These are phyloP conservation scores for Operophtera brumata DNA, from an alignment of 2,888 invertebrate genomes.

Conservation along the genomic window DNA sequence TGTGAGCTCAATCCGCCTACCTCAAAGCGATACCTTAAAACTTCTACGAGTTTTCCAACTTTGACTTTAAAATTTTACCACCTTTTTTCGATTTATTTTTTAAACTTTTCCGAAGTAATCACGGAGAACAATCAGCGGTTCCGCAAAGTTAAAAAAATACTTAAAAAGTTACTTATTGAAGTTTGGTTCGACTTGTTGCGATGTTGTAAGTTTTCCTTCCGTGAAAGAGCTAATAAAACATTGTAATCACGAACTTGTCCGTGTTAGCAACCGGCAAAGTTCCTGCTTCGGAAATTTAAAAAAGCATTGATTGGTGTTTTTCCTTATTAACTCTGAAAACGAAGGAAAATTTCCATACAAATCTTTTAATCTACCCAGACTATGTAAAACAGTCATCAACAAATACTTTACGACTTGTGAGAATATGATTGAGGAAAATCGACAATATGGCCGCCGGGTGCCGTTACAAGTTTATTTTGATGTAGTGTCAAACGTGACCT, in stretches of 20 bases:
- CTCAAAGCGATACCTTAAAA: constrained; percentile 9
- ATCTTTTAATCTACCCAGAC: no score
- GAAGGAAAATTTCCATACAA: no score
- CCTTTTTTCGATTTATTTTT: background rate
- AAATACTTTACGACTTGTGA: no score
- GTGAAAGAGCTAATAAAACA: background rate
- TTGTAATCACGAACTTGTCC: background rate
- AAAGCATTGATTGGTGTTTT: background rate
- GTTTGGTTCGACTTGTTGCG: constrained; percentile 1
- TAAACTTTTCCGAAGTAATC: constrained; percentile 13
- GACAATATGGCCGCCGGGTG: no score
- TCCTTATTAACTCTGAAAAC: no score
- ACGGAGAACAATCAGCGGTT: constrained; percentile 9
- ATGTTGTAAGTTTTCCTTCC: constrained; percentile 1
- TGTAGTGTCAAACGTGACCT: no score
- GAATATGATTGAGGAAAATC: no score
- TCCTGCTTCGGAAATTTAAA: background rate
- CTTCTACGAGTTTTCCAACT: background rate
- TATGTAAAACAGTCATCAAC: no score
- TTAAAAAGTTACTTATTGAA: background rate
- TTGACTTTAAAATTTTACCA: background rate
- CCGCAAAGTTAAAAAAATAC: constrained; percentile 1
- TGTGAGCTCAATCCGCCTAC: background rate
- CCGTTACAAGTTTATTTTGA: no score
- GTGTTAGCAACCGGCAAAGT: background rate